Evolutionary conservation across 1,140 invertebrate genomes (phyloP), one percentile per base, ranked within the genome.

Genomic region (Chymomyza costata): DNA sequence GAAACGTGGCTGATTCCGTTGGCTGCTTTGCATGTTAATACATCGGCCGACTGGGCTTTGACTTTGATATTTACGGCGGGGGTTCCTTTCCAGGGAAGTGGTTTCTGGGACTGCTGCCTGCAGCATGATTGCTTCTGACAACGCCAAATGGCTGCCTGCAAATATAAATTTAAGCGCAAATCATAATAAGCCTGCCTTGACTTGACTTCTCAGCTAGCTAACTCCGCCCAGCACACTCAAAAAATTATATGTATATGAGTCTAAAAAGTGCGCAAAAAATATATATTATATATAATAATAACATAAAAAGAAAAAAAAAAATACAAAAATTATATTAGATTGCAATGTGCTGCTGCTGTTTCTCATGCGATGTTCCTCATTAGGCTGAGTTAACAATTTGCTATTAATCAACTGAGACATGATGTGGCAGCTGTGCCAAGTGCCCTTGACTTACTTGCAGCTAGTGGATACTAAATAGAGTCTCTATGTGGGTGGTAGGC

Each of bases 31-130:
- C 71, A 78, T 78, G 73, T 80, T 73, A 78, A 78, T 78, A 78
- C 71, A 67, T 73, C n/a, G n/a, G 21, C 21, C 8, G 21, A 3
- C 21, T 25, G 3, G 21, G 8, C 3, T 8, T 25, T 3, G 21
- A 80, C 73, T 78, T 78, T 78, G 71, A 78, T 78, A 78, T 78
- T 71, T n/a, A n/a, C n/a, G n/a, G n/a, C n/a, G n/a, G n/a, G n/a
- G n/a, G n/a, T n/a, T n/a, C n/a, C n/a, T n/a, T n/a, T n/a, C n/a
- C n/a, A n/a, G n/a, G n/a, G n/a, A n/a, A n/a, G n/a, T n/a, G n/a
- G 21, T 25, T 3, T 25, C 21, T 25, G 21, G 3, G 21, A 5
- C 8, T 61, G 73, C 63, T 59, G 73, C 71, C 71, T 80, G 71
- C 71, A 76, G 71, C 71, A 67, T 78, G 71, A 78, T 78, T 78